Base-by-base conservation (phyloP, 2,888 invertebrate genomes). In the Bellardia pandia region DNA sequence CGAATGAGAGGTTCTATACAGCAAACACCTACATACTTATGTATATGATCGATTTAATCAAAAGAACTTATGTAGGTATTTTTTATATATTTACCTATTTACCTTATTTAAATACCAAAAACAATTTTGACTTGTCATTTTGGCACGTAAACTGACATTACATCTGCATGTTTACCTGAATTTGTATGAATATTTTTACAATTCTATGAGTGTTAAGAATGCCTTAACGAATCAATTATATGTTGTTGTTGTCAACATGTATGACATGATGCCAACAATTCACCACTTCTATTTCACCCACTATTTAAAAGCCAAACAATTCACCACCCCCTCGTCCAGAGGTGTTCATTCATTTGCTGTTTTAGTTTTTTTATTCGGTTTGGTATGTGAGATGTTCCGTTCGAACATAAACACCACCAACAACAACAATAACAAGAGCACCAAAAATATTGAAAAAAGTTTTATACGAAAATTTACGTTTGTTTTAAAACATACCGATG, bases 401-500 rank as follows among this genome's bases (percentile, higher is more conserved):
- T 78, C 69, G 77, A 69, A 72, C 45, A 75, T 30, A 33, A 78
- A 79, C 45, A 45, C 45, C 45, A 75, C 37, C 23, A 60, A 68
- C 69, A 80, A 76, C 58, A 82, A 64, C 77, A 74, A 16, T 48
- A 81, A 72, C 51, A 76, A 71, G 45, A 60, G 7, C 64, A 33
- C 62, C 74, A 48, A 58, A 56, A 76, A n/a, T 3, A 58, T 37
- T 3, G 60, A 76, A 78, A 62, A 77, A 77, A 80, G 33, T 75
- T 86, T 72, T 69, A 48, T 60, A 68, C 58, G 30, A 87, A 87
- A 82, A 68, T 85, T 87, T 81, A 87, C 81, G 68, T 88, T 81
- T 84, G 69, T 88, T 82, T 78, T 68, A 45, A 80, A 85, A 62
- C 62, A 68, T 40, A 75, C 53, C 78, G 66, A 66, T 66, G 69